Conservation (phyloP, 1,140 invertebrate species). For the Drosophila pseudoananassae region DNA sequence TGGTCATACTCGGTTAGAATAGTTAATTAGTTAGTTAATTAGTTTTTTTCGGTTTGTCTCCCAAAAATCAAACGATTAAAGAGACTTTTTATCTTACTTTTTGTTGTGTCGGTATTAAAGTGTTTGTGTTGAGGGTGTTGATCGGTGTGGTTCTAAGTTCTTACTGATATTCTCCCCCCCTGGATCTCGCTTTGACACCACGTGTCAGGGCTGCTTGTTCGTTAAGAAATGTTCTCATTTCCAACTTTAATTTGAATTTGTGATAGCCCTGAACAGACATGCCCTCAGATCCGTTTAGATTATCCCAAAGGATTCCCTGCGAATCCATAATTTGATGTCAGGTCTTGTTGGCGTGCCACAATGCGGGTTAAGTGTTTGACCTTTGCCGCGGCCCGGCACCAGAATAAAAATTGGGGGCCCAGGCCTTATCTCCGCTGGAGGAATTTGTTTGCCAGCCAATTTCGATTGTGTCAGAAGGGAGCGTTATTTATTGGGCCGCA, state of each 20-base stretch:
- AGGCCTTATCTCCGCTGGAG: conserved; percentile 23
- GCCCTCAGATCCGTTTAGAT: conserved; percentile 12
- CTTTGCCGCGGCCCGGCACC: conserved; percentile 39
- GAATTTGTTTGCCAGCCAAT: conserved; percentile 77
- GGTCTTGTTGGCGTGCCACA: conserved; percentile 33
- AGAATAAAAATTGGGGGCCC: conserved; percentile 1
- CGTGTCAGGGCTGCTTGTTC: neutral
- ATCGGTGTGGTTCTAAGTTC: neutral
- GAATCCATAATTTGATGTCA: conserved; percentile 71
- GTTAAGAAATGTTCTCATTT: neutral
- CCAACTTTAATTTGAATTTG: neutral
- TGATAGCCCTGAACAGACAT: neutral
- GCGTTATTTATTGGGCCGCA: conserved; percentile 65
- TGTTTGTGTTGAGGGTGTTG: neutral
- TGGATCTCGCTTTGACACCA: neutral
- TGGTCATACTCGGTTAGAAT: neutral
- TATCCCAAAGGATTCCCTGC: conserved; percentile 17
- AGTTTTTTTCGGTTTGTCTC: too few relatives aligned
- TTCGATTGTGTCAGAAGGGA: conserved; percentile 74
- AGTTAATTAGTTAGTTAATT: too few relatives aligned
- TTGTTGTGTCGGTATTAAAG: neutral
- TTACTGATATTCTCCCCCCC: neutral
- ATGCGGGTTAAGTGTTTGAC: conserved; percentile 66
- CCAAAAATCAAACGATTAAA: neutral
- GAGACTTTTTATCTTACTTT: neutral